These are phyloP conservation scores for Drosophila grimshawi DNA, from an alignment of 1,140 invertebrate species.

Conservation along the genomic window DNA sequence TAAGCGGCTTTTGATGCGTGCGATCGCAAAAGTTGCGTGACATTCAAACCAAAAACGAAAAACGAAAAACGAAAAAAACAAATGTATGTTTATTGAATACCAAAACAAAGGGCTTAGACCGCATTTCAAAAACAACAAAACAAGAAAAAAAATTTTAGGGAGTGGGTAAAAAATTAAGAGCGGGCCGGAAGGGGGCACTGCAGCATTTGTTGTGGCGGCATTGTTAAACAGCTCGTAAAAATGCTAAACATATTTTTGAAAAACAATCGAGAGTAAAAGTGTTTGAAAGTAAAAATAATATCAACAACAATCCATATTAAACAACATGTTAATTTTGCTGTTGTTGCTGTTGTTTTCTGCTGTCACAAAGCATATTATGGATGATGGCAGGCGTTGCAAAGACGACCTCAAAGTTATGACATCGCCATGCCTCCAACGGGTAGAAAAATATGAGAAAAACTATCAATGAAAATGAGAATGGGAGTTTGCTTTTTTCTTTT, in stretches of 20 bases:
- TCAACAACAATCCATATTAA: slow-evolving; percentile 13
- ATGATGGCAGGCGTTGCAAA: slow-evolving; percentile 32
- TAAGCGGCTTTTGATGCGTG: slow-evolving; percentile 58
- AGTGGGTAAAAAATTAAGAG: background rate
- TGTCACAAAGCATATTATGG: slow-evolving; percentile 23
- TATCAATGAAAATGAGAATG: slow-evolving; percentile 45
- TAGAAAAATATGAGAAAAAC: slow-evolving; percentile 18
- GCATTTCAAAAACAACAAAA: background rate
- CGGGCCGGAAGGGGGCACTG: background rate
- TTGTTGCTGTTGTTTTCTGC: slow-evolving; percentile 6
- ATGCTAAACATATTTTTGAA: slow-evolving; percentile 36
- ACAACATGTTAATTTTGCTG: slow-evolving; percentile 8
- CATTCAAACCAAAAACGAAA: slow-evolving; percentile 12
- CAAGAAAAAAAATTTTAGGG: no score
- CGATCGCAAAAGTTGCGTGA: slow-evolving; percentile 50
- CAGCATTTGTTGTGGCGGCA: background rate
- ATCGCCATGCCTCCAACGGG: slow-evolving; percentile 25
- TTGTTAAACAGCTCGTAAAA: slow-evolving; percentile 42
- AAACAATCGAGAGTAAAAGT: slow-evolving; percentile 74
- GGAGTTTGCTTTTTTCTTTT: slow-evolving; percentile 19
- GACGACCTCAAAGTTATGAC: slow-evolving; percentile 56
- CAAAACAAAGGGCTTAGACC: slow-evolving; percentile 21
- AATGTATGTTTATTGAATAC: slow-evolving; percentile 21
- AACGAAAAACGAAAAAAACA: slow-evolving; percentile 1
- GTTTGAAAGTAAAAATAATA: slow-evolving; percentile 46